Percentiles rank a stretch among this genome's conserved stretches.
These are phyloP conservation scores for Noturus placidus DNA, from an alignment of 2,113 vertebrate genomes.

Conservation along the genomic window DNA sequence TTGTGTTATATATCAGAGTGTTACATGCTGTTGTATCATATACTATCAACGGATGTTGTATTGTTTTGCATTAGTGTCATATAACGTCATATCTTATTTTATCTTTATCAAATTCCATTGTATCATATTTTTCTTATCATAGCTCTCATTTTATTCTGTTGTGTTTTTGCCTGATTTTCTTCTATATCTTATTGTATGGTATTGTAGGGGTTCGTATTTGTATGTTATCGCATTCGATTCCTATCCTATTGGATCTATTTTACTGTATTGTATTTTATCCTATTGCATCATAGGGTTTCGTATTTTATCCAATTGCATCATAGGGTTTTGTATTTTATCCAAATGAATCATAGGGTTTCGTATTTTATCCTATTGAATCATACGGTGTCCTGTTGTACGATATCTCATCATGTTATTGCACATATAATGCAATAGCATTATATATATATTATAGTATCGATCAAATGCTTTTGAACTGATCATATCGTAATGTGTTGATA, in stretches of 20 bases:
- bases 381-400: too few species aligned
- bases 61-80: background rate
- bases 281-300: background rate
- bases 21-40: too few species aligned
- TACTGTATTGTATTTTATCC: background rate
- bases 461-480: too few species aligned
- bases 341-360: too few species aligned
- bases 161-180: background rate
- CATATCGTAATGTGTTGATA: background rate
- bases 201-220: background rate
- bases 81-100: background rate
- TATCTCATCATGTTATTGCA: too few species aligned
- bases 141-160: background rate
- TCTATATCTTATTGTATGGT: background rate
- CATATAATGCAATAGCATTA: too few species aligned
- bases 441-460: too few species aligned
- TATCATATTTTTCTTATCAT: background rate
- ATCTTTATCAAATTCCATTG: background rate
- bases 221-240: background rate
- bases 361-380: background rate
- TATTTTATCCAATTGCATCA: too few species aligned
- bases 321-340: background rate
- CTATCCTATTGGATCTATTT: too few species aligned
- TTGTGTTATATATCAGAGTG: too few species aligned
- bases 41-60: too few species aligned